Evolutionary conservation across 1,140 invertebrate genomes (phyloP).

Genomic region (Neodiprion lecontei): DNA sequence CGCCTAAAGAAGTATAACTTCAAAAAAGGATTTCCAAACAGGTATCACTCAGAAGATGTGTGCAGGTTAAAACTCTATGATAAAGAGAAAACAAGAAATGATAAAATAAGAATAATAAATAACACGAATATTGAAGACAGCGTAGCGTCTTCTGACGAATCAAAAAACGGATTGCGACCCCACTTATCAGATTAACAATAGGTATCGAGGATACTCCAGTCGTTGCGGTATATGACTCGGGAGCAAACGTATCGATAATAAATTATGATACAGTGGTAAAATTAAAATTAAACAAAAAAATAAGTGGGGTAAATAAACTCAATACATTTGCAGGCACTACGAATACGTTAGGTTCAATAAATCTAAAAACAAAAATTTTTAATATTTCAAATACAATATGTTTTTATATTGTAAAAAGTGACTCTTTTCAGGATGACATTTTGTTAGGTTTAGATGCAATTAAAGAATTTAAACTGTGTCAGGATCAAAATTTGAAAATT

Average conservation of each 20-base stretch:
- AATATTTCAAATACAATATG: slow-evolving; percentile 22
- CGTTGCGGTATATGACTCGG: slow-evolving; percentile 30
- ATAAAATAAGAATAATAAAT: slow-evolving; percentile 26
- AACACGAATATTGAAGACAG: slow-evolving; percentile 25
- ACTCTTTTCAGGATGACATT: slow-evolving; percentile 27
- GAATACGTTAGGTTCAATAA: slow-evolving; percentile 21
- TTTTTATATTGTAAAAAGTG: slow-evolving; percentile 23
- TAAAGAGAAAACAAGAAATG: slow-evolving; percentile 18
- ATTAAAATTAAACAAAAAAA: background rate
- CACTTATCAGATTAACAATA: slow-evolving; percentile 32
- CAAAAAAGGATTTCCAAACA: slow-evolving; percentile 14
- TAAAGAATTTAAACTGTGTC: slow-evolving; percentile 29
- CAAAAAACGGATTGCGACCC: slow-evolving; percentile 31
- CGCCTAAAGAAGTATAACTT: too few relatives aligned
- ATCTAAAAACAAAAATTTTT: slow-evolving; percentile 23
- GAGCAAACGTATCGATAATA: slow-evolving; percentile 30
- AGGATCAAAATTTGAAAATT: slow-evolving; percentile 31
- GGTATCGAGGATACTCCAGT: slow-evolving; percentile 21
- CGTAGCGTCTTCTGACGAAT: slow-evolving; percentile 10
- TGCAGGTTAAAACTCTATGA: slow-evolving; percentile 26
- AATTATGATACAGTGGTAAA: slow-evolving; percentile 6
- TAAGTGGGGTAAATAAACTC: background rate
- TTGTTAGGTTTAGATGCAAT: slow-evolving; percentile 30
- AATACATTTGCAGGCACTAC: slow-evolving; percentile 17
- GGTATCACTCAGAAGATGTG: slow-evolving; percentile 22